Evolutionary conservation across 2,888 invertebrate genomes (phyloP), one percentile per base, ranked within the genome.

Genomic region (Microchrysa polita): DNA sequence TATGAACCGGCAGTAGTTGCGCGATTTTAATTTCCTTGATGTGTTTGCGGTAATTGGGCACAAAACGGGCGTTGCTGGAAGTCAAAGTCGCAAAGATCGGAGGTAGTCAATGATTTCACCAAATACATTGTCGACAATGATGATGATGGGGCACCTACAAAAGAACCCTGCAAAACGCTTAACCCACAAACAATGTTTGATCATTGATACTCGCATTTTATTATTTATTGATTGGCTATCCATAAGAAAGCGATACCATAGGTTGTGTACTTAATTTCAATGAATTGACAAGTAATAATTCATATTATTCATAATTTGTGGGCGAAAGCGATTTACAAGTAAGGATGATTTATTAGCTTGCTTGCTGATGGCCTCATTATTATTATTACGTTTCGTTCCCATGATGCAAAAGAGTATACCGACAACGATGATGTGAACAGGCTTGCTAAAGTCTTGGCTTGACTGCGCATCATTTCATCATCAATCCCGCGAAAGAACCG

Each of bases 251-350:
- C n/a, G 5, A 55, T 20, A 2, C 20, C n/a, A 20, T 53, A n/a
- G n/a, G n/a, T 16, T 20, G 10, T 2, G 1, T 18, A 55, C 44
- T 48, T 7, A 65, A 20, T 65, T 48, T 65, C 20, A 48, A 65
- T 65, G 65, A 65, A 34, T 48, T 44, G 22, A 65, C 48, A 65
- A 65, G 34, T 65, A 48, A n/a, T n/a, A n/a, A 65, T 65, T 65
- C 44, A 65, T 48, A 42, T 42, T 18, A 18, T 65, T 65, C 48
- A 48, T 65, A 44, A 65, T 34, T 65, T 65, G n/a, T n/a, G 48
- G 65, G 65, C 65, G 65, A 65, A 48, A 65, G 65, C 44, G 14
- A n/a, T n/a, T n/a, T n/a, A n/a, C n/a, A n/a, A n/a, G 44, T 65
- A 65, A 65, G 44, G 27, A 16, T 65, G 16, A 48, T 65, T 44